Conservation (phyloP, 2,113 vertebrate genomes). For the Eclectus roratus region DNA sequence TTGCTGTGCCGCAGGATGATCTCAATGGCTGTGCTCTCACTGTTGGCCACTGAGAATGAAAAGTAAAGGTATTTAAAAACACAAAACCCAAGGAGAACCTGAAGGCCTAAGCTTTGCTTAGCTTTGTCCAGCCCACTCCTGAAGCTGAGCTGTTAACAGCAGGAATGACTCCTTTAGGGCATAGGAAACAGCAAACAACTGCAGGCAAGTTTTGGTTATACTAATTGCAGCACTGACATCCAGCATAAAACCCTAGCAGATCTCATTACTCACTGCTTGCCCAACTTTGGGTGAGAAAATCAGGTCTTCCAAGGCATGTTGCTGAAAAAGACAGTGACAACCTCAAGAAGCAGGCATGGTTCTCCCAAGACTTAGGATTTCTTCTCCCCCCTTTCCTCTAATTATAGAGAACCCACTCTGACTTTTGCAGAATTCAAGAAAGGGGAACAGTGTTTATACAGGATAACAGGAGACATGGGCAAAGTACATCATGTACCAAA, state of each 20-base stretch:
- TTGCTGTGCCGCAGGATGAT: constrained; percentile 61
- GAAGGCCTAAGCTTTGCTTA: neutral
- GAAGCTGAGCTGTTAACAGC: neutral
- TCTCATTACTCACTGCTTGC: neutral
- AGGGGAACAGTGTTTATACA: neutral
- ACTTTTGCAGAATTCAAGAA: neutral
- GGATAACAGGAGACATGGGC: neutral
- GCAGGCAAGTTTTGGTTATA: neutral
- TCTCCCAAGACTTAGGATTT: neutral
- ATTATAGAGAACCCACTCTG: neutral
- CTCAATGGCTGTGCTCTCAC: constrained; percentile 60
- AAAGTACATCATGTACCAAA: neutral
- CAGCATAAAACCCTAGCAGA: neutral
- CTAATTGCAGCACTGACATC: neutral
- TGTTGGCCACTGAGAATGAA: constrained; percentile 57
- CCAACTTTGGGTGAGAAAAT: neutral
- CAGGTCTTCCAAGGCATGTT: neutral
- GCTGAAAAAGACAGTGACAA: neutral
- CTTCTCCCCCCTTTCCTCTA: neutral
- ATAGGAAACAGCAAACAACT: neutral
- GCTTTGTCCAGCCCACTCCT: neutral
- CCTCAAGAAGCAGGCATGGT: neutral
- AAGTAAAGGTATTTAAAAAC: neutral
- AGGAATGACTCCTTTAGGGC: neutral
- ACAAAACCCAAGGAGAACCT: neutral